phyloP scores from a whole-genome alignment of 1,140 invertebrate genomes.

The Tetraneura akinire region DNA sequence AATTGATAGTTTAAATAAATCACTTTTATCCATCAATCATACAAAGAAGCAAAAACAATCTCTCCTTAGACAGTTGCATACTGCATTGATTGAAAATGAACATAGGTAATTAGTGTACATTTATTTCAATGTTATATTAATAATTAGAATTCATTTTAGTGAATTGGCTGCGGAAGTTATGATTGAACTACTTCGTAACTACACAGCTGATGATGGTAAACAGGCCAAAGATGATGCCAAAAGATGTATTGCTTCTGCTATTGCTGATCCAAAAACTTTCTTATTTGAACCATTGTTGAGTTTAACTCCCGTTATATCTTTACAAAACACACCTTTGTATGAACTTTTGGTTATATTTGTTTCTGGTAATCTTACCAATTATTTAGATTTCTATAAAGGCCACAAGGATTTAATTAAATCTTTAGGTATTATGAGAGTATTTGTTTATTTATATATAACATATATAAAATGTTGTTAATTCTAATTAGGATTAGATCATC shows the following conservation, averaged over 20 bases:
- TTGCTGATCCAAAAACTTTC: slow-evolving; percentile 93
- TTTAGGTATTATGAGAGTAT: slow-evolving; percentile 65
- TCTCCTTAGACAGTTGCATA: slow-evolving; percentile 83
- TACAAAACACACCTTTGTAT: slow-evolving; percentile 95
- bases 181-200: slow-evolving; percentile 93
- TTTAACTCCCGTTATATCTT: slow-evolving; percentile 90
- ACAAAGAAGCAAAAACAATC: slow-evolving; percentile 92
- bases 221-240: slow-evolving; percentile 95
- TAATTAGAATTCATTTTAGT: slow-evolving; percentile 61
- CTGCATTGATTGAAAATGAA: slow-evolving; percentile 76
- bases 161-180: slow-evolving; percentile 93
- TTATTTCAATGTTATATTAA: background rate
- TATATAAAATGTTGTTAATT: background rate
- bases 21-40: slow-evolving; percentile 24
- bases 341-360: slow-evolving; percentile 96
- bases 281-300: slow-evolving; percentile 89
- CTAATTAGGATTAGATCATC: slow-evolving; percentile 78
- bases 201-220: slow-evolving; percentile 94
- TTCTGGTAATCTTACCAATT: slow-evolving; percentile 86
- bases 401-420: slow-evolving; percentile 91
- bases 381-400: slow-evolving; percentile 87
- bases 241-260: slow-evolving; percentile 90
- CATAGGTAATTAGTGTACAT: slow-evolving; percentile 63
- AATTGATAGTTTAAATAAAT: slow-evolving; percentile 42
- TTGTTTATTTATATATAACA: too few relatives aligned